Evolutionary conservation across 2,113 vertebrate genomes (phyloP).

Genomic region (Motacilla tschutschensis): DNA sequence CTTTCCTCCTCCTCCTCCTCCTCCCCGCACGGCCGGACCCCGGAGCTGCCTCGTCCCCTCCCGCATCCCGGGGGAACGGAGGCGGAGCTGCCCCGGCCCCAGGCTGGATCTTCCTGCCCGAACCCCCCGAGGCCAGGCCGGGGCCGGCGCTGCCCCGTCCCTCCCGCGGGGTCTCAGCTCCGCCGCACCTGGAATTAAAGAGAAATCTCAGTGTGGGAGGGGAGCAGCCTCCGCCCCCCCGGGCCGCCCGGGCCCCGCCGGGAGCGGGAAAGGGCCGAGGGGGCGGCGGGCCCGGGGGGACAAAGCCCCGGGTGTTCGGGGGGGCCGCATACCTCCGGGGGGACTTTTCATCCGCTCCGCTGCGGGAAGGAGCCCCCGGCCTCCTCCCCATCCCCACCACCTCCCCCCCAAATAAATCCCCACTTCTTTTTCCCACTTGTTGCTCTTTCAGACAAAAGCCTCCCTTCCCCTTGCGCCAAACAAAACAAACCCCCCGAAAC

Average conservation of each 20-base stretch:
- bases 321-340: not conserved
- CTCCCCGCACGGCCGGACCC: not conserved
- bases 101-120: not conserved
- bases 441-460: not conserved
- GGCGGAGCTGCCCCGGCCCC: not conserved
- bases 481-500: not conserved
- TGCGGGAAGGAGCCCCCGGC: not conserved
- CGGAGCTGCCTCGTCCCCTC: not conserved
- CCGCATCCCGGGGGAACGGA: not conserved
- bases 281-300: not conserved
- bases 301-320: not conserved
- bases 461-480: not conserved
- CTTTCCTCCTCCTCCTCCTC: not conserved
- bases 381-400: not conserved
- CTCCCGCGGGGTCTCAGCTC: not conserved
- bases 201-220: not conserved
- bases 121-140: not conserved
- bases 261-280: not conserved
- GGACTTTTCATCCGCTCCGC: not conserved
- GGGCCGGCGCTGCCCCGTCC: not conserved
- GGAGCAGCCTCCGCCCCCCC: not conserved
- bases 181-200: conserved; percentile 7
- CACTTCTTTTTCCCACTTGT: not conserved
- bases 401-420: not conserved
- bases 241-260: not conserved